Evolutionary conservation across 2,888 invertebrate genomes (phyloP), one percentile per base, ranked within the genome.

Genomic region (Drosophila cyrtoloma): DNA sequence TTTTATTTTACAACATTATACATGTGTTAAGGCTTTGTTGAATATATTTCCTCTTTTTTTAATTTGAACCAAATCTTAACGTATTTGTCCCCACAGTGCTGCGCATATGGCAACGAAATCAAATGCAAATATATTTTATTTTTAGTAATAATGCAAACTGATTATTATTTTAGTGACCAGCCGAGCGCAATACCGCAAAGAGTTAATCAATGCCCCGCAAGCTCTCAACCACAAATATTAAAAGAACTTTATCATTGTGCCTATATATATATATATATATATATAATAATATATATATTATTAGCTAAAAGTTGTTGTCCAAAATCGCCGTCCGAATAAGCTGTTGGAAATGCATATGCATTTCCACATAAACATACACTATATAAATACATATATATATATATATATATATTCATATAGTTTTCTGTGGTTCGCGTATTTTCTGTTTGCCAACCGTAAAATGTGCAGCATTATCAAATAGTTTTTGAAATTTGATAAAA

Each of bases 181-280:
- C 55, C 64, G 39, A 56, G 63, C 60, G 53, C 47, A 47, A 52
- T 32, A 64, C 75, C 66, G 73, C 75, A 82, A 75, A 89, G 82
- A 86, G 89, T 86, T 89, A 84, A 86, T 86, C 86, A 87, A 81
- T 79, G 73, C 35, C 66, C 82, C 77, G 66, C 86, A 84, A 76
- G 66, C 73, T 59, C 59, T 65, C 58, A 60, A 73, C 50, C 81
- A 60, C 52, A 72, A 82, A 73, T 69, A 66, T 1, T 66, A 22
- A 55, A 55, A 42, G 1, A 42, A 52, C 57, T 63, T 61, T 75
- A 71, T 77, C 71, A 70, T 74, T 71, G 39, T 65, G 47, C 30
- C 37, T 70, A 7, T 2, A 14, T 1, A 32, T 32, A 14, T 12
- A 35, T 35, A 35, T 14, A 35, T 33, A 33, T 12, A 12, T 14